A percentile compares a stretch with the other conserved stretches of the same genome.
phyloP scores from a whole-genome alignment of 2,113 vertebrate genomes.

The Pholis gunnellus region DNA sequence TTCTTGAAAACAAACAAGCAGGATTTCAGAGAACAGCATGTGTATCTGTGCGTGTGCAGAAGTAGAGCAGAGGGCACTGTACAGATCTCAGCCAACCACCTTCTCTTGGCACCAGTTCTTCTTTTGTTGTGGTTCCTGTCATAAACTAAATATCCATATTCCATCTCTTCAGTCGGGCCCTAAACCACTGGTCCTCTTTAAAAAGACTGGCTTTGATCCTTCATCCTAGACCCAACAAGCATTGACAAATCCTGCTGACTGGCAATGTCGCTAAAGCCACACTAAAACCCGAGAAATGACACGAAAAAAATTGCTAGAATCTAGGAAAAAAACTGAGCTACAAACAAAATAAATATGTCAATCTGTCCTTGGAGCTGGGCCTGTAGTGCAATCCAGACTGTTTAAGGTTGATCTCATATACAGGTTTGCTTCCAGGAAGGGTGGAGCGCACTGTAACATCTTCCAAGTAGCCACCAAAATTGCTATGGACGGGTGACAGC shows the following conservation, averaged over 20 bases:
- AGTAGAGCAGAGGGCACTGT: constrained; percentile 47
- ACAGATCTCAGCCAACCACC: constrained; percentile 52
- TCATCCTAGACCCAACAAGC: constrained; percentile 6
- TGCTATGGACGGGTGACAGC: constrained; percentile 51
- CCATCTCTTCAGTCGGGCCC: constrained; percentile 17
- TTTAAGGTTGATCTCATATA: constrained; percentile 47
- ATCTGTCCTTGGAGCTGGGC: constrained; percentile 8
- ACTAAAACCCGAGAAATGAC: neutral
- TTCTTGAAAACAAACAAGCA: constrained; percentile 61
- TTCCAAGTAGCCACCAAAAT: constrained; percentile 70
- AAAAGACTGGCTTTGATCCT: constrained; percentile 32
- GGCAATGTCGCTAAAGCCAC: neutral
- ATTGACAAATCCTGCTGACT: neutral
- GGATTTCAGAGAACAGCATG: constrained; percentile 25
- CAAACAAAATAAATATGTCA: constrained; percentile 25
- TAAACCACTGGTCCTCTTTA: constrained; percentile 23
- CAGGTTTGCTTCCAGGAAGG: constrained; percentile 69
- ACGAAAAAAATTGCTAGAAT: neutral
- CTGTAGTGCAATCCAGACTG: constrained; percentile 16
- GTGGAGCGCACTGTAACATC: constrained; percentile 50
- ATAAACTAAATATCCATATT: constrained; percentile 61
- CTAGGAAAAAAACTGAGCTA: constrained; percentile 1
- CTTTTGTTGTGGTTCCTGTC: constrained; percentile 72
- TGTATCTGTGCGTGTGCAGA: neutral
- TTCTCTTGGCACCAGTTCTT: constrained; percentile 48